These are phyloP conservation scores for Eurosta solidaginis DNA, from an alignment of 1,140 invertebrate genomes.

Conservation along the genomic window DNA sequence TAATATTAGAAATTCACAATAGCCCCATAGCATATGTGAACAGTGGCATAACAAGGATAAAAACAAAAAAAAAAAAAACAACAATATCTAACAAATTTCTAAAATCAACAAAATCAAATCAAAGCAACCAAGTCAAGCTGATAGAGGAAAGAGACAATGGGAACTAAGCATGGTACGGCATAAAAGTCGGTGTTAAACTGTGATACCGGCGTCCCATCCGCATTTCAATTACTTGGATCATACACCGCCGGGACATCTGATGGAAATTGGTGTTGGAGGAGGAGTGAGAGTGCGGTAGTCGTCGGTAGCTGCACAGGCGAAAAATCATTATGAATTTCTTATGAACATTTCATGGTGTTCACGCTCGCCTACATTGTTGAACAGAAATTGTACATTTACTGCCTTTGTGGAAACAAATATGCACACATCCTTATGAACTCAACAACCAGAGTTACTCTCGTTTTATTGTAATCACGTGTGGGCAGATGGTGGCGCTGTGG, in stretches of 20 bases:
- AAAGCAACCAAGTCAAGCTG: not conserved
- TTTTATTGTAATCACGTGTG: not conserved
- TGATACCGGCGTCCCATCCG: not conserved
- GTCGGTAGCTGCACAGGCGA: conserved; percentile 17
- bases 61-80: conserved; percentile 2
- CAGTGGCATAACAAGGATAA: not conserved
- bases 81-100: conserved; percentile 7
- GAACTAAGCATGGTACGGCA: not conserved
- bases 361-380: not conserved
- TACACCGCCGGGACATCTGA: not conserved
- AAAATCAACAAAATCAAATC: conserved; percentile 15
- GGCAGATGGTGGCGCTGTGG: not conserved
- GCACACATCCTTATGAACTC: not conserved
- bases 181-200: not conserved
- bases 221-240: conserved; percentile 29
- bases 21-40: not conserved
- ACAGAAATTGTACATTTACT: no score
- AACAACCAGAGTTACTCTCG: not conserved
- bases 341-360: conserved; percentile 18
- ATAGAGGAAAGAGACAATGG: not conserved
- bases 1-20: not conserved
- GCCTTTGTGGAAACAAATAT: not conserved
- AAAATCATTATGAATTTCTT: conserved; percentile 38
- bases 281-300: not conserved
- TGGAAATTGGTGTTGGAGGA: not conserved